Percentiles rank a stretch among this genome's conserved stretches.
Conservation (phyloP, 53 echinoderm and acorn worm species). For the Arbacia lixula region DNA sequence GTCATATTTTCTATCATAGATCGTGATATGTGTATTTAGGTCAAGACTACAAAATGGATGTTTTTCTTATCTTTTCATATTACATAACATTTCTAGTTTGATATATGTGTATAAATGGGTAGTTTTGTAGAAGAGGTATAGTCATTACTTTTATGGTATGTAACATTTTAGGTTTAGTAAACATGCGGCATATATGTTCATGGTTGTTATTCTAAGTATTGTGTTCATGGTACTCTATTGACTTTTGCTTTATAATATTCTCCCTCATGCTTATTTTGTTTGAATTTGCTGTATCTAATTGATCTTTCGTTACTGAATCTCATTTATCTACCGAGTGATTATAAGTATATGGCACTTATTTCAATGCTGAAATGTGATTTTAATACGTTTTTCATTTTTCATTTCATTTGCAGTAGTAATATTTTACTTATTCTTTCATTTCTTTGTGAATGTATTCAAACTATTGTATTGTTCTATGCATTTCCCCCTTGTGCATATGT, state of each 20-base stretch:
- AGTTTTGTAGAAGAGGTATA: conserved; percentile 37
- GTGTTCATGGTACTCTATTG: conserved; percentile 22
- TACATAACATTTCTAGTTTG: conserved; percentile 29
- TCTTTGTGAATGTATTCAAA: conserved; percentile 53
- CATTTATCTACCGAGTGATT: background rate
- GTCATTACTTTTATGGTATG: conserved; percentile 21
- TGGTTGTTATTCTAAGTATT: conserved; percentile 1
- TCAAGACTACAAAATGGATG: conserved; percentile 41
- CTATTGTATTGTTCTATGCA: conserved; percentile 18
- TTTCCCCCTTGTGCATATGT: too few species aligned
- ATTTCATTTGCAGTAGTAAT: background rate
- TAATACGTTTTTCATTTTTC: background rate
- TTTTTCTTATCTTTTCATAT: conserved; percentile 37
- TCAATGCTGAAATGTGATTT: background rate
- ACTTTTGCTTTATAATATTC: background rate
- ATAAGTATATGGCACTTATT: background rate
- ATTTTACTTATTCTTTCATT: conserved; percentile 43
- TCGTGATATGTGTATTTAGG: conserved; percentile 59
- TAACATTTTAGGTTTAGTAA: conserved; percentile 2
- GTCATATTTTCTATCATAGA: conserved; percentile 59
- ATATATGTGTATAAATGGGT: conserved; percentile 62
- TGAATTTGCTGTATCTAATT: conserved; percentile 16
- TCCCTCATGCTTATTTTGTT: background rate
- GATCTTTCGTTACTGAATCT: conserved; percentile 10
- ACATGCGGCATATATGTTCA: conserved; percentile 29